These are phyloP conservation scores for Corythaeola cristata DNA, from an alignment of 2,113 vertebrate species.

Conservation along the genomic window DNA sequence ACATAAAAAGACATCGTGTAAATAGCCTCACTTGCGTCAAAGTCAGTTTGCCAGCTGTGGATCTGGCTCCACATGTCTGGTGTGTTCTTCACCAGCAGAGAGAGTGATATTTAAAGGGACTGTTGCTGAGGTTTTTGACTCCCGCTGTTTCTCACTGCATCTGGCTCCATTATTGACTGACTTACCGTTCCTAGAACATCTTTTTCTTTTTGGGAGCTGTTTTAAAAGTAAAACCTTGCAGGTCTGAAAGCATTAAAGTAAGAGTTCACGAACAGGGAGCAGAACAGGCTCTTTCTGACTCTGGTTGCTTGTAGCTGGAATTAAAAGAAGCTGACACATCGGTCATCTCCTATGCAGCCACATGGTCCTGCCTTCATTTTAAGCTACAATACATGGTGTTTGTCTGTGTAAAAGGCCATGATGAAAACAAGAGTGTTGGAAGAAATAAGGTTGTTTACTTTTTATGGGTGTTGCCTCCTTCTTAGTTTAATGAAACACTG, in stretches of 20 bases:
- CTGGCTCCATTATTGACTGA: not conserved
- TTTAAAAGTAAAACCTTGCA: not conserved
- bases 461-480: not conserved
- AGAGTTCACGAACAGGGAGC: not conserved
- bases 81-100: not conserved
- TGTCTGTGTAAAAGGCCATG: not conserved
- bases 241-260: not conserved
- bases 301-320: not conserved
- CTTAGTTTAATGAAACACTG: not conserved
- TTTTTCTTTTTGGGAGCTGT: not conserved
- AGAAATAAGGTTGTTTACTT: not conserved
- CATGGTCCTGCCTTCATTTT: not conserved
- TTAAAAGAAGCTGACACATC: not conserved
- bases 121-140: not conserved
- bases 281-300: not conserved
- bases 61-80: not conserved
- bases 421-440: not conserved
- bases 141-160: not conserved
- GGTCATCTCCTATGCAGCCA: not conserved
- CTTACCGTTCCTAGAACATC: not conserved
- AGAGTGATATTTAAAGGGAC: not conserved
- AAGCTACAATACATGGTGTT: not conserved
- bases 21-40: not conserved
- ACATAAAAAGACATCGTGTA: not conserved
- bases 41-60: not conserved